These are phyloP conservation scores for Arctocebus calabarensis DNA, from an alignment of 2,797 vertebrate species.

Conservation along the genomic window DNA sequence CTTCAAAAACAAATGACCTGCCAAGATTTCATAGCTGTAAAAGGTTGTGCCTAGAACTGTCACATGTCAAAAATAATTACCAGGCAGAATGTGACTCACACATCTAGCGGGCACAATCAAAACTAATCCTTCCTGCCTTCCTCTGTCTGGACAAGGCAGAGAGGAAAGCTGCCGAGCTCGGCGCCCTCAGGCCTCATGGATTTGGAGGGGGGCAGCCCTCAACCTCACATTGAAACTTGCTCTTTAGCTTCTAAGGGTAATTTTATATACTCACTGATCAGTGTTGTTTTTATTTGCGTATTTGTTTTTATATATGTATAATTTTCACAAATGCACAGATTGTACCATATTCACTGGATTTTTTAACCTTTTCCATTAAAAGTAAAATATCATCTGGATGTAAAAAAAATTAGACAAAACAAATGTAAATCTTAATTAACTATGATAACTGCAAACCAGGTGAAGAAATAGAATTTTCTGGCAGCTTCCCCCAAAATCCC, in stretches of 20 bases:
- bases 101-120: constrained; percentile 67
- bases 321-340: background rate
- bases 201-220: constrained; percentile 42
- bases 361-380: constrained; percentile 4
- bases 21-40: constrained; percentile 68
- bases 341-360: background rate
- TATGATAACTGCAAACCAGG: background rate
- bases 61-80: constrained; percentile 81
- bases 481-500: background rate
- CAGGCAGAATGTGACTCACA: constrained; percentile 61
- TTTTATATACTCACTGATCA: background rate
- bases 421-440: constrained; percentile 13
- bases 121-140: constrained; percentile 81
- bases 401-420: constrained; percentile 1
- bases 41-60: constrained; percentile 72
- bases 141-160: constrained; percentile 77
- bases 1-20: constrained; percentile 68
- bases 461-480: background rate
- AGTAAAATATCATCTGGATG: constrained; percentile 6
- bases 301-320: background rate
- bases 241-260: background rate
- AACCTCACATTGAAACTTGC: background rate
- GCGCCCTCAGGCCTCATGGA: background rate
- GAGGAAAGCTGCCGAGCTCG: constrained; percentile 13
- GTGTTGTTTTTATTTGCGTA: background rate